These are phyloP conservation scores for Strix uralensis DNA, from an alignment of 2,113 vertebrate genomes.

Conservation along the genomic window DNA sequence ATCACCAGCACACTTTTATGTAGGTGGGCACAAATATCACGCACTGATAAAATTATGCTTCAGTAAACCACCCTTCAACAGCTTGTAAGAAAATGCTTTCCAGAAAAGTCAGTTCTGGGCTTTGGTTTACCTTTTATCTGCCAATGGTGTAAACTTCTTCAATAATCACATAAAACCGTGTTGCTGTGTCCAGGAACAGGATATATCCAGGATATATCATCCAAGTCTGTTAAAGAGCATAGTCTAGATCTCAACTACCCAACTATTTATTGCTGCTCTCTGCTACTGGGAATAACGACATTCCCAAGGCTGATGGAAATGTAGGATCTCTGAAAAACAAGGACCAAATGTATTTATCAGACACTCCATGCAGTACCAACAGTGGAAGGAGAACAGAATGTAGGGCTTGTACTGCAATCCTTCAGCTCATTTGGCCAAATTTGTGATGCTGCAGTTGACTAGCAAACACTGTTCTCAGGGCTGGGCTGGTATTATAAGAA, in stretches of 20 bases:
- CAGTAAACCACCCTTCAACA: background rate
- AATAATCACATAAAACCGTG: background rate
- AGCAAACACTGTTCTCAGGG: background rate
- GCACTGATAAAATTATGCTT: background rate
- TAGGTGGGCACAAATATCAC: background rate
- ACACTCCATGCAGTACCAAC: background rate
- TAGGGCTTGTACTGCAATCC: background rate
- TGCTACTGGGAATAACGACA: background rate
- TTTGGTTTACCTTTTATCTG: conserved; percentile 30
- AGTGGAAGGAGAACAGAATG: background rate
- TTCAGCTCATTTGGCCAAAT: background rate
- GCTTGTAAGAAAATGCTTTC: conserved; percentile 1
- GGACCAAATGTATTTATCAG: background rate
- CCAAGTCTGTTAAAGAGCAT: conserved; percentile 11
- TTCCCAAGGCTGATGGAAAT: background rate
- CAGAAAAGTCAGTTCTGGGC: conserved; percentile 4
- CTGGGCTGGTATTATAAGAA: background rate
- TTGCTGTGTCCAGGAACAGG: background rate
- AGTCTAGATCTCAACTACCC: background rate
- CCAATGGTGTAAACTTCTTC: background rate
- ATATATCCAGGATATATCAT: background rate
- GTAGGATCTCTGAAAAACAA: background rate
- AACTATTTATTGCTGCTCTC: background rate
- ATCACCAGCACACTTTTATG: background rate
- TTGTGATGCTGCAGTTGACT: background rate